Base-by-base conservation (phyloP, 1,140 invertebrate species). In the Acromyrmex charruanus region DNA sequence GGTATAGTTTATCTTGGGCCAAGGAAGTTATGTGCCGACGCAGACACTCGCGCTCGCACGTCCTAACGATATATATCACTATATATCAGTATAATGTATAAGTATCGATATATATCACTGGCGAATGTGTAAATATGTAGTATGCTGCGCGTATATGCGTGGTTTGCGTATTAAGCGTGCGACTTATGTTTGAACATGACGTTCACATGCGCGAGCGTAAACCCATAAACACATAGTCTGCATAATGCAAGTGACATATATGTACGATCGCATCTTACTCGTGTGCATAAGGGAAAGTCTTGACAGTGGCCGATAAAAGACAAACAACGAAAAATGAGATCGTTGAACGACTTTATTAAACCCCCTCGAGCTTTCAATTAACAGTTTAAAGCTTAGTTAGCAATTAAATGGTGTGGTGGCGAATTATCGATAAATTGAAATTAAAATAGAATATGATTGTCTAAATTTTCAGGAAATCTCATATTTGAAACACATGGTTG, bases 171-270 rank as follows among this genome's bases (percentile, higher is more conserved):
- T 82, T 82, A 82, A 82, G 21, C 68, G 21, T 55, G 71, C 82
- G 74, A 75, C 63, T 89, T 80, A 86, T 88, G 53, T 75, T 49
- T 25, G n/a, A 18, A 69, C 44, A n/a, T 71, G 71, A 80, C 87
- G 58, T 75, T 80, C 84, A 58, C 74, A 63, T 55, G 31, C 88
- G 66, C 51, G 55, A 25, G 53, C 55, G 72, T 28, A 68, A 86
- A 69, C 79, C 53, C 79, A 7, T 68, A 28, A 55, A 72, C 80
- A 59, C 66, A n/a, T 72, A 61, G 21, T 55, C 49, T 28, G 65
- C 49, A 55, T 69, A 69, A 80, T 49, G 53, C 68, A 74, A 25
- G 68, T 28, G 51, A 72, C 79, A n/a, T 31, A 21, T 21, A 59
- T 35, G 65, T 39, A 68, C 31, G 65, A 51, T 51, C 39, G 6